Evolutionary conservation across 2,797 vertebrate genomes (phyloP).

Genomic region (Anolis apletophallus): DNA sequence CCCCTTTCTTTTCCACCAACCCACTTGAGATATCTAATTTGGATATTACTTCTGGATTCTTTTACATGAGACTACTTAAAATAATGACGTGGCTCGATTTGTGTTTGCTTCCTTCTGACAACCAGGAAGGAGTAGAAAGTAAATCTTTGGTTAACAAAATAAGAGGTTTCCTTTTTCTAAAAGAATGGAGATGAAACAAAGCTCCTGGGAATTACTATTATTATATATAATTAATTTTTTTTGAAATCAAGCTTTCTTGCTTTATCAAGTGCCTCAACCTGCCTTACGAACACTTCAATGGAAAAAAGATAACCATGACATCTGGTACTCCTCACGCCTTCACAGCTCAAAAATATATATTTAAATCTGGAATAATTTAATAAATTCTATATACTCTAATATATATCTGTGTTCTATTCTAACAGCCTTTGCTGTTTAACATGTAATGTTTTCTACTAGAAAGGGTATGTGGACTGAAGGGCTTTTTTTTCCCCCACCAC

Average conservation of each 20-base stretch:
- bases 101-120: constrained; percentile 72
- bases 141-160: constrained; percentile 87
- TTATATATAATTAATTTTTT: constrained; percentile 23
- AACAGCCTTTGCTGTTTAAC: constrained; percentile 74
- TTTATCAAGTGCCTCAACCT: constrained; percentile 81
- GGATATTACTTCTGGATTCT: constrained; percentile 68
- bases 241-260: constrained; percentile 70
- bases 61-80: constrained; percentile 69
- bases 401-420: constrained; percentile 80
- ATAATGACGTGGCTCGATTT: constrained; percentile 72
- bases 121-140: constrained; percentile 75
- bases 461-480: constrained; percentile 52
- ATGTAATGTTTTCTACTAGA: constrained; percentile 64
- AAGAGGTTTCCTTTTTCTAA: constrained; percentile 82
- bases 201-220: constrained; percentile 66
- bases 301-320: constrained; percentile 67
- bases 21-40: constrained; percentile 71
- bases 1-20: constrained; percentile 70
- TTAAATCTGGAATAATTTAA: constrained; percentile 85
- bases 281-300: constrained; percentile 80
- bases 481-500: constrained; percentile 53
- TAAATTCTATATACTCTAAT: constrained; percentile 83
- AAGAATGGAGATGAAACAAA: constrained; percentile 71
- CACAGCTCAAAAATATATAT: constrained; percentile 80
- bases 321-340: constrained; percentile 75